phyloP scores from a whole-genome alignment of 92 coral and sea anemone species.

The Epizoanthus rinbou region DNA sequence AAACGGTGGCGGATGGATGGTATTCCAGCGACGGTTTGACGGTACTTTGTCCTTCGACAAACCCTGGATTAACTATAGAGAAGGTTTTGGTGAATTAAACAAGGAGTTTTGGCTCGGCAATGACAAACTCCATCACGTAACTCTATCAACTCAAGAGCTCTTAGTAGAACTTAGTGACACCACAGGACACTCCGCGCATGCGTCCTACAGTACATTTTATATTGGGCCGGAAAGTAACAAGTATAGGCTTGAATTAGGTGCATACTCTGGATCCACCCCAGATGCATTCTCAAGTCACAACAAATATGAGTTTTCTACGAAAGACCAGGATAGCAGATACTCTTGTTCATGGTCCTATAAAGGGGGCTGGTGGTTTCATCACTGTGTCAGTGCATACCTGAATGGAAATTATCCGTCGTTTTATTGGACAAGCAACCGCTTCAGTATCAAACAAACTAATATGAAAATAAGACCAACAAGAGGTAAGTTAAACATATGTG shows the following conservation, averaged over 20 bases:
- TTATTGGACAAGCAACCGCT: neutral
- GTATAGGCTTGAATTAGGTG: neutral
- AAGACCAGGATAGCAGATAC: neutral
- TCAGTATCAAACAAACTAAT: neutral
- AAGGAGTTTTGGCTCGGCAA: slow-evolving; percentile 5
- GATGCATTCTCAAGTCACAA: neutral
- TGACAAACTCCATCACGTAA: neutral
- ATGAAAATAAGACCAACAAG: neutral
- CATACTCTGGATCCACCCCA: neutral
- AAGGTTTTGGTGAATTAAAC: neutral
- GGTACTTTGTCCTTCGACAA: neutral
- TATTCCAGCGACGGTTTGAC: slow-evolving; percentile 7
- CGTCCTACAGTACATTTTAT: neutral
- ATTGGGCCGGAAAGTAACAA: neutral
- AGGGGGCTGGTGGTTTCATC: neutral
- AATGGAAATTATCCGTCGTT: neutral
- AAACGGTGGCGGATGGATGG: neutral
- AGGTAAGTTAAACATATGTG: neutral
- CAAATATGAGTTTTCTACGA: neutral
- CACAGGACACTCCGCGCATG: neutral
- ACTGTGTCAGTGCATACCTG: neutral
- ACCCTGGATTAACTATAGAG: neutral
- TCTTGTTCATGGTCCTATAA: neutral
- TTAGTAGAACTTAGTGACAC: neutral
- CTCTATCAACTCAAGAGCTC: neutral